Conservation (phyloP, 2,797 vertebrate genomes). For the Silurus lanzhouensis region DNA sequence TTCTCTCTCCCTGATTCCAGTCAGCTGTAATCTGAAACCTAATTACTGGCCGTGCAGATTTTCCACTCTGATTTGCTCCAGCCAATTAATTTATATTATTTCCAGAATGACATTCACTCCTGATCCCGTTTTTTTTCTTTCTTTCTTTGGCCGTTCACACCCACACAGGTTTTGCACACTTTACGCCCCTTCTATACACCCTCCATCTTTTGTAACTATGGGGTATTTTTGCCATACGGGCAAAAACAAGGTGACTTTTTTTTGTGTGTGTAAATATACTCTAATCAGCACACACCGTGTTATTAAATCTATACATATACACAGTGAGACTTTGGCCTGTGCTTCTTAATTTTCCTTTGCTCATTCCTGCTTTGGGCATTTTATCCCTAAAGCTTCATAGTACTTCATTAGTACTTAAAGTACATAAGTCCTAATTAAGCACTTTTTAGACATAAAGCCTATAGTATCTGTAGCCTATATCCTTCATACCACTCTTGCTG, state of each 20-base stretch:
- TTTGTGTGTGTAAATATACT: neutral
- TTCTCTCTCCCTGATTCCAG: slow-evolving; percentile 60
- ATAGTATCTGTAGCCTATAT: slow-evolving; percentile 49
- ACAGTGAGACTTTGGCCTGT: slow-evolving; percentile 17
- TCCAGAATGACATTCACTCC: slow-evolving; percentile 71
- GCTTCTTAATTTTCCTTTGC: neutral
- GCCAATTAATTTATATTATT: slow-evolving; percentile 77
- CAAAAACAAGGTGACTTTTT: neutral
- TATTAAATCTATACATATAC: slow-evolving; percentile 45
- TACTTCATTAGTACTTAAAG: slow-evolving; percentile 30
- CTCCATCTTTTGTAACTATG: slow-evolving; percentile 44
- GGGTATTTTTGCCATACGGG: neutral
- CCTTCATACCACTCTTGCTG: slow-evolving; percentile 53
- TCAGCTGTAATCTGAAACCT: slow-evolving; percentile 72
- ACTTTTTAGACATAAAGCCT: slow-evolving; percentile 61
- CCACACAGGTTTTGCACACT: slow-evolving; percentile 49
- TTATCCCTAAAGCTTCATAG: slow-evolving; percentile 31
- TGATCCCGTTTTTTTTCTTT: slow-evolving; percentile 49
- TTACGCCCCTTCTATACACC: slow-evolving; percentile 58
- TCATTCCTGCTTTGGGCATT: slow-evolving; percentile 21
- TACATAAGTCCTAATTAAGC: slow-evolving; percentile 60
- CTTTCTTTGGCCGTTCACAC: slow-evolving; percentile 54
- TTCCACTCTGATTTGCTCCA: slow-evolving; percentile 72
- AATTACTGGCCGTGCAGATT: slow-evolving; percentile 73
- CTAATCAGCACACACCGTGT: slow-evolving; percentile 12